A percentile compares a stretch with the other conserved stretches of the same genome.
phyloP scores from a whole-genome alignment of 2,797 vertebrate species.

The Yasuhikotakia modesta region DNA sequence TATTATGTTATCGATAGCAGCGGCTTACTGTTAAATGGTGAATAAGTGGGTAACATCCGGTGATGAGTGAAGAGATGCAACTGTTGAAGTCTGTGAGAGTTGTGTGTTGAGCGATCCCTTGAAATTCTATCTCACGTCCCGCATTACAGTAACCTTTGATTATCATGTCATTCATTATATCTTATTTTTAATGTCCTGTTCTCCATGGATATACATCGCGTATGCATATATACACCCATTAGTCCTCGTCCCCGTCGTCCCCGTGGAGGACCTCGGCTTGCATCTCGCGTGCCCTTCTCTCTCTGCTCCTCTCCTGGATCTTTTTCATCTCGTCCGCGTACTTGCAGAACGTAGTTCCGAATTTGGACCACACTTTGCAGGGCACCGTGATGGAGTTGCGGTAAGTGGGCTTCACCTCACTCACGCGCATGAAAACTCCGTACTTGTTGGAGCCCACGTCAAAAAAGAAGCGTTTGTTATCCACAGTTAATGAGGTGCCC shows the following conservation, averaged over 20 bases:
- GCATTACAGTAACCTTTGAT: slow-evolving; percentile 71
- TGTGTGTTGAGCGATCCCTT: slow-evolving; percentile 87
- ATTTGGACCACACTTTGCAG: slow-evolving; percentile 98
- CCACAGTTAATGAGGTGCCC: slow-evolving; percentile 96
- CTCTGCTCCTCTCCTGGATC: slow-evolving; percentile 95
- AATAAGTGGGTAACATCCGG: slow-evolving; percentile 96
- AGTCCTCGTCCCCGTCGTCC: slow-evolving; percentile 86
- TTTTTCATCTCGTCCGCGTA: slow-evolving; percentile 99
- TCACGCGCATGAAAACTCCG: slow-evolving; percentile 97
- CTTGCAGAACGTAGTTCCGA: slow-evolving; percentile 95
- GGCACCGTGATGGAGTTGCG: slow-evolving; percentile 98
- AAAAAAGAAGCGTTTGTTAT: slow-evolving; percentile 99
- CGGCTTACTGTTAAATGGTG: slow-evolving; percentile 98
- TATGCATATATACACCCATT: slow-evolving; percentile 65
- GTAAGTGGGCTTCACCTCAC: slow-evolving; percentile 97
- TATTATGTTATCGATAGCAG: slow-evolving; percentile 99
- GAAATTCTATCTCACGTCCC: slow-evolving; percentile 65
- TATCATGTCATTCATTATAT: slow-evolving; percentile 67
- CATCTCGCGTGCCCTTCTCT: slow-evolving; percentile 90
- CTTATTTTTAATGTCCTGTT: slow-evolving; percentile 59
- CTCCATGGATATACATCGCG: slow-evolving; percentile 14
- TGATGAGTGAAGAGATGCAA: slow-evolving; percentile 87
- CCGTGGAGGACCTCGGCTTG: slow-evolving; percentile 82
- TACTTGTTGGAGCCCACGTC: slow-evolving; percentile 98
- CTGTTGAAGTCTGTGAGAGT: slow-evolving; percentile 89